phyloP scores from a whole-genome alignment of 2,797 vertebrate genomes.

The Pipistrellus pygmaeus region DNA sequence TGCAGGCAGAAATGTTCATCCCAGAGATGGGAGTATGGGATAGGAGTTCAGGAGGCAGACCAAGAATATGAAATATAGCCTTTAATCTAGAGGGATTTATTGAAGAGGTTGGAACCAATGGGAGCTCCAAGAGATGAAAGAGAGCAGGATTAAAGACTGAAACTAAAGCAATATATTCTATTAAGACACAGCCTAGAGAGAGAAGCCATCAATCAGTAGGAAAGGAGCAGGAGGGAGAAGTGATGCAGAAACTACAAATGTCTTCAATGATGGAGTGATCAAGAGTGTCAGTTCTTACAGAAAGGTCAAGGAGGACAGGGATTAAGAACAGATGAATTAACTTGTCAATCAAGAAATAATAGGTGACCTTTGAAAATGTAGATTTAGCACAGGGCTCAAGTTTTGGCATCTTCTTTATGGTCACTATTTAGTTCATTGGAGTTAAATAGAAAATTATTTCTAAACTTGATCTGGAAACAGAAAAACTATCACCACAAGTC shows the following conservation, averaged over 20 bases:
- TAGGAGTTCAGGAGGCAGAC: neutral
- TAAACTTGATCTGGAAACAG: neutral
- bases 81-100: neutral
- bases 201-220: neutral
- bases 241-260: neutral
- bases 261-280: neutral
- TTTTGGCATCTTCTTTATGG: neutral
- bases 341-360: constrained; percentile 37
- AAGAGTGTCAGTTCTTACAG: neutral
- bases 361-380: constrained; percentile 16
- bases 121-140: neutral
- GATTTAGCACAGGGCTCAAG: neutral
- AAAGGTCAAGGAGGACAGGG: constrained; percentile 37
- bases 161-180: neutral
- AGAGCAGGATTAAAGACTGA: neutral
- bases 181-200: neutral
- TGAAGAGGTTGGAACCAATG: neutral
- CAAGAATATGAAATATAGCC: neutral
- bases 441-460: constrained; percentile 62
- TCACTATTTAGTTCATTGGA: constrained; percentile 12
- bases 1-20: neutral
- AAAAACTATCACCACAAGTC: constrained; percentile 6
- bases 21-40: neutral
- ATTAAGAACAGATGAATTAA: constrained; percentile 59
- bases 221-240: neutral